Evolutionary conservation across 2,888 invertebrate genomes (phyloP), one percentile per base, ranked within the genome.

Genomic region (Ectemnius cavifrons): DNA sequence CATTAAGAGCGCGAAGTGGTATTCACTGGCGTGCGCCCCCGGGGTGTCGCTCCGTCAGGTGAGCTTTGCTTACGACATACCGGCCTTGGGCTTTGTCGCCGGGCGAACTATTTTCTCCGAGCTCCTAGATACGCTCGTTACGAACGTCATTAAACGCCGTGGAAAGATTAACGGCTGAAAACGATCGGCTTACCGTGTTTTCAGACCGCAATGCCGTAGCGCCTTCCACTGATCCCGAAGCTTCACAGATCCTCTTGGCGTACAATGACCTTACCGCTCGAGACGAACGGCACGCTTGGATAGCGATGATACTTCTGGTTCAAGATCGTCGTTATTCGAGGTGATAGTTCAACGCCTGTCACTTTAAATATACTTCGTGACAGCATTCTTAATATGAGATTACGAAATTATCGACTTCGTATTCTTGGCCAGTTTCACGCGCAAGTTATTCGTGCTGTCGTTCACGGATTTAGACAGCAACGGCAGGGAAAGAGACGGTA

Each of bases 1-100:
- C 77, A 77, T 83, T 84, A 83, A 81, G 77, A 77, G 71, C 76
- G 70, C 78, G 72, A 72, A 70, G 72, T 74, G 75, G 76, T 84
- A 84, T 84, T 80, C 80, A 78, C 78, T 74, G 66, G 68, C 63
- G n/a, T 28, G 63, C 60, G 69, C 56, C 57, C 57, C 13, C 52
- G 27, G 61, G 58, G 72, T 63, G 45, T 56, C 67, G 37, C 59
- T 68, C n/a, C 57, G 58, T 57, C 71, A 73, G 64, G 61, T 71
- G 72, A 77, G 65, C 57, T 16, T 67, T 69, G 8, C 37, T 37
- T 37, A 37, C 68, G 67, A 63, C 71, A 65, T 63, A 71, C 73
- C 73, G 27, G 28, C 74, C 67, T 59, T 46, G 61, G 73, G 62
- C 73, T 76, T 81, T 81, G 81, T 78, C 73, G 64, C 56, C 37